Conservation (phyloP, 2,797 vertebrate species). For the Aselliscus stoliczkanus region DNA sequence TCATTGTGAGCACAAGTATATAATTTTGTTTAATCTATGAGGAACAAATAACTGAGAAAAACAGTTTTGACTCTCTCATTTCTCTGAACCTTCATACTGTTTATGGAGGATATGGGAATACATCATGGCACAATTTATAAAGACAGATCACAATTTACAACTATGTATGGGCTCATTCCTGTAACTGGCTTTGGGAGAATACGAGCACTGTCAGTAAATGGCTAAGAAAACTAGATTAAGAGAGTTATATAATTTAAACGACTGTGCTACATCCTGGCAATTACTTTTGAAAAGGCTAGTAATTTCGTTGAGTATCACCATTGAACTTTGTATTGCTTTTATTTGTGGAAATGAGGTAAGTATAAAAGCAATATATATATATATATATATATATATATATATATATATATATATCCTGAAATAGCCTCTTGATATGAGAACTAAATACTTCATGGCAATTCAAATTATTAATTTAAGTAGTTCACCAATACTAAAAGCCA, state of each 20-base stretch:
- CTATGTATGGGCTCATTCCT: constrained; percentile 46
- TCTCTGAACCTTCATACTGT: constrained; percentile 11
- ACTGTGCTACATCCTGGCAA: background rate
- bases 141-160: constrained; percentile 47
- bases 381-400: background rate
- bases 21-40: background rate
- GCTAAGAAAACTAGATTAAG: constrained; percentile 59
- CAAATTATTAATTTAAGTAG: background rate
- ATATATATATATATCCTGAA: background rate
- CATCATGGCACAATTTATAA: constrained; percentile 45
- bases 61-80: background rate
- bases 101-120: constrained; percentile 33
- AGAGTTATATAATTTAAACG: constrained; percentile 42
- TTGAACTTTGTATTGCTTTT: background rate
- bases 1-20: background rate
- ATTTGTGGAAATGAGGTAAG: background rate
- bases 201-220: constrained; percentile 53
- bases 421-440: background rate
- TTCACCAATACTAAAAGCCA: background rate
- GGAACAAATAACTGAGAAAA: constrained; percentile 9
- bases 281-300: background rate
- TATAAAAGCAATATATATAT: background rate
- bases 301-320: background rate
- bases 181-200: constrained; percentile 37
- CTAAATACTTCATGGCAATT: background rate